Base-by-base conservation (phyloP, 2,113 vertebrate genomes). In the Terrapene triunguis region DNA sequence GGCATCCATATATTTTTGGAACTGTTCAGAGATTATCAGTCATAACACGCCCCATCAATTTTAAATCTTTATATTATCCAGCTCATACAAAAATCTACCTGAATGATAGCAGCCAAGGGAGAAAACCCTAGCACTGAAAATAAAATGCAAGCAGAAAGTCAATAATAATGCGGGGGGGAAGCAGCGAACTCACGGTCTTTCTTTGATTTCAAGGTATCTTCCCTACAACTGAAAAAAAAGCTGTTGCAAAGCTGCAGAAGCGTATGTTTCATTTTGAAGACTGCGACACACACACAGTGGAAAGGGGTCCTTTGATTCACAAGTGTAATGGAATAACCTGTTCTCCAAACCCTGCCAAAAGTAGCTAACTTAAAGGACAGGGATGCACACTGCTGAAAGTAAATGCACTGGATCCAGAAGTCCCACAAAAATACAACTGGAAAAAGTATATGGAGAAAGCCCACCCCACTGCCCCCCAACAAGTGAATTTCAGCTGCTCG, bases 201-300 rank as follows among this genome's bases (percentile, higher is more conserved):
- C 10, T 93, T 54, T 92, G 87, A 9, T 91, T 96, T 92, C 82
- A 79, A 97, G 74, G 93, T 2, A 4, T 32, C 86, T 85, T 89
- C 10, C 9, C 0, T n/a, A 17, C 92, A 83, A 50, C 79, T 96
- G 94, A 95, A 89, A 90, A 17, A 54, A 80, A 80, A 38, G 17
- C 59, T 51, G 44, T 12, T 38, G 84, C 90, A 47, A 57, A 91
- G 85, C 89, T 88, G 55, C 11, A 62, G 57, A 62, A 62, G 27
- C 27, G 3, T 62, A 5, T 62, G 22, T 48, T 79, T 48, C 0
- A 0, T 72, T 47, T 29, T 53, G 85, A 80, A 76, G 0, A 0
- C 17, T 17, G 65, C n/a, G 82, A 69, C 35, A 0, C 0, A 1
- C 12, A 2, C 79, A 2, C 11, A 3, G 38, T 22, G n/a, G 65